Conservation (phyloP, 1,140 invertebrate species). For the Vanessa tameamea region DNA sequence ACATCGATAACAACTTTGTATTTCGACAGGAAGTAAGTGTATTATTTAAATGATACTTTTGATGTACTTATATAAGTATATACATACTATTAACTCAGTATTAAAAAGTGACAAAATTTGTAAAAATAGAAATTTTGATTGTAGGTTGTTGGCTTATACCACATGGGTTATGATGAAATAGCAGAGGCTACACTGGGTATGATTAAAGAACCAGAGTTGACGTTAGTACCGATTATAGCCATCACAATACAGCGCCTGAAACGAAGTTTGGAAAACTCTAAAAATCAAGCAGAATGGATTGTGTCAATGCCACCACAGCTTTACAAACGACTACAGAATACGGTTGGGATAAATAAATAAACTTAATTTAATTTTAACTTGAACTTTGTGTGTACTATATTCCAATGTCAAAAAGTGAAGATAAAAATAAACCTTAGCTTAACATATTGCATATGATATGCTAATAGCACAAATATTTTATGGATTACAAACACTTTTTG, state of each 20-base stretch:
- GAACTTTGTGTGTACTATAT: too few relatives aligned
- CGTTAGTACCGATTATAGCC: conserved; percentile 57
- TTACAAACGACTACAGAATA: conserved; percentile 65
- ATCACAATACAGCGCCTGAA: conserved; percentile 69
- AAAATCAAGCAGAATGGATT: conserved; percentile 68
- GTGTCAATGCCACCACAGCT: conserved; percentile 66
- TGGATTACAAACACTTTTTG: too few relatives aligned
- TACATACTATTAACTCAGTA: too few relatives aligned
- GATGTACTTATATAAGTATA: too few relatives aligned
- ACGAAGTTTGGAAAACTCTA: conserved; percentile 59
- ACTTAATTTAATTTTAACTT: neutral
- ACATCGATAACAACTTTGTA: conserved; percentile 87
- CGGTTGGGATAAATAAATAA: conserved; percentile 38
- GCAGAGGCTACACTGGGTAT: conserved; percentile 51
- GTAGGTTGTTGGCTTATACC: conserved; percentile 65
- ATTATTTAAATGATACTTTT: neutral
- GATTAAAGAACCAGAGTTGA: conserved; percentile 48
- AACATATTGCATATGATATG: too few relatives aligned
- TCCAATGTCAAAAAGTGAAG: too few relatives aligned
- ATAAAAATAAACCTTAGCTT: too few relatives aligned
- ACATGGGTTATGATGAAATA: conserved; percentile 63
- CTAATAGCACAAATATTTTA: too few relatives aligned
- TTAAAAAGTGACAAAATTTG: neutral
- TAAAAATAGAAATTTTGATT: conserved; percentile 30
- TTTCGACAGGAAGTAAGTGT: conserved; percentile 85